Evolutionary conservation across 2,797 vertebrate species (phyloP).

Genomic region (Onychomys leucogaster): DNA sequence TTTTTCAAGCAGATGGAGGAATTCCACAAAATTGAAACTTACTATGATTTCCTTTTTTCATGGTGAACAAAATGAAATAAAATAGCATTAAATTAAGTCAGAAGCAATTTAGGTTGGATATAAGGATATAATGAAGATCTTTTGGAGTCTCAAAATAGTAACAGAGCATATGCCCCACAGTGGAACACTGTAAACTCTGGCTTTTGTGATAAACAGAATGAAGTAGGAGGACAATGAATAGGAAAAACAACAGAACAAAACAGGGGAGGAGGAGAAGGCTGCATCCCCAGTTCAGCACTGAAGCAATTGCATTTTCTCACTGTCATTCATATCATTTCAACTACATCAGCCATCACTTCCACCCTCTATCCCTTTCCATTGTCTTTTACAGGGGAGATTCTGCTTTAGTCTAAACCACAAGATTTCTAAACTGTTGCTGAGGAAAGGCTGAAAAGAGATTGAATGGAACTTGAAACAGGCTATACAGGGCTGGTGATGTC

Average conservation of each 20-base stretch:
- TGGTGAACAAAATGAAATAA: slow-evolving; percentile 62
- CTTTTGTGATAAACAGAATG: background rate
- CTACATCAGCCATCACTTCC: background rate
- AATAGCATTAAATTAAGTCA: slow-evolving; percentile 70
- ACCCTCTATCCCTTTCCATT: background rate
- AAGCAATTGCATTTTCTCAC: background rate
- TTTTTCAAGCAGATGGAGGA: background rate
- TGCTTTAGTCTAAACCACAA: background rate
- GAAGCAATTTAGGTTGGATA: slow-evolving; percentile 49
- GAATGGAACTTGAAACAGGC: background rate
- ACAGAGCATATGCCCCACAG: background rate
- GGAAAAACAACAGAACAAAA: background rate
- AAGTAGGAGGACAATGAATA: background rate
- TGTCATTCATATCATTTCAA: background rate
- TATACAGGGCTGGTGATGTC: background rate
- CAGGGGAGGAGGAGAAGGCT: background rate
- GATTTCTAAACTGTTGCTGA: slow-evolving; percentile 26
- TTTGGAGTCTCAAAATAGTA: slow-evolving; percentile 52
- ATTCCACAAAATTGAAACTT: slow-evolving; percentile 53
- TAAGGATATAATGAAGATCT: slow-evolving; percentile 47
- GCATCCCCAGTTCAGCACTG: background rate
- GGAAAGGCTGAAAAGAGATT: background rate
- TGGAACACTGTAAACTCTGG: background rate
- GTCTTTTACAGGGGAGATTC: background rate
- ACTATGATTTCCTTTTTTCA: slow-evolving; percentile 49